Evolutionary conservation across 2,888 invertebrate genomes (phyloP).

Genomic region (Lagria hirta): DNA sequence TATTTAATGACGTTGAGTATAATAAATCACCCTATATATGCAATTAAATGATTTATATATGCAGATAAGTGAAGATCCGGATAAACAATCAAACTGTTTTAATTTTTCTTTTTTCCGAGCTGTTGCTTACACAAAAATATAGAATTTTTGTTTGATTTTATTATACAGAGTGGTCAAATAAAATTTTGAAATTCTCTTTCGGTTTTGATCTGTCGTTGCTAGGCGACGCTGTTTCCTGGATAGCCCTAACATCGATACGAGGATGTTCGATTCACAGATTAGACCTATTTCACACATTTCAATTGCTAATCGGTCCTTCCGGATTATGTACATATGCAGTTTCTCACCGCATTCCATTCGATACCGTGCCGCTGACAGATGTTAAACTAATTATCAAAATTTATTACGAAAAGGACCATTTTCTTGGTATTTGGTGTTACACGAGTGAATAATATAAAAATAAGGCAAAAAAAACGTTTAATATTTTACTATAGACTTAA

Average conservation of each 20-base stretch:
- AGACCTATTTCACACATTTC: constrained; percentile 50
- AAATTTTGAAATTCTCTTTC: constrained; percentile 32
- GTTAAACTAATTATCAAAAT: constrained; percentile 22
- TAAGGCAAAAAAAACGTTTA: too few species aligned
- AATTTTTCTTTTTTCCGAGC: too few species aligned
- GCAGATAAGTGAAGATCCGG: too few species aligned
- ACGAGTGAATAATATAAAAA: too few species aligned
- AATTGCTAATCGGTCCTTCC: constrained; percentile 47
- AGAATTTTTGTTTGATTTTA: too few species aligned
- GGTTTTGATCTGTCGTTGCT: constrained; percentile 45
- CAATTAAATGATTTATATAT: too few species aligned
- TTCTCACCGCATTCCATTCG: constrained; percentile 18
- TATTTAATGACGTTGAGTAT: too few species aligned
- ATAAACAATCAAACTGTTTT: too few species aligned
- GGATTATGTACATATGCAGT: constrained; percentile 34
- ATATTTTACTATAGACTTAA: too few species aligned
- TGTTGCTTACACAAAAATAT: too few species aligned
- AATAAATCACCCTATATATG: too few species aligned
- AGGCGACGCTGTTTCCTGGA: constrained; percentile 46
- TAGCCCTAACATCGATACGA: constrained; percentile 45
- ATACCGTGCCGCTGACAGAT: constrained; percentile 9
- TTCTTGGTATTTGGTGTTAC: too few species aligned
- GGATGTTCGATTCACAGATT: constrained; percentile 48
- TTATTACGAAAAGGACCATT: constrained; percentile 2
- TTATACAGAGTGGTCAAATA: constrained; percentile 18